A percentile compares a stretch with the other conserved stretches of the same genome.
Conservation (phyloP, 92 coral and sea anemone species). For the Phenganax marumi region DNA sequence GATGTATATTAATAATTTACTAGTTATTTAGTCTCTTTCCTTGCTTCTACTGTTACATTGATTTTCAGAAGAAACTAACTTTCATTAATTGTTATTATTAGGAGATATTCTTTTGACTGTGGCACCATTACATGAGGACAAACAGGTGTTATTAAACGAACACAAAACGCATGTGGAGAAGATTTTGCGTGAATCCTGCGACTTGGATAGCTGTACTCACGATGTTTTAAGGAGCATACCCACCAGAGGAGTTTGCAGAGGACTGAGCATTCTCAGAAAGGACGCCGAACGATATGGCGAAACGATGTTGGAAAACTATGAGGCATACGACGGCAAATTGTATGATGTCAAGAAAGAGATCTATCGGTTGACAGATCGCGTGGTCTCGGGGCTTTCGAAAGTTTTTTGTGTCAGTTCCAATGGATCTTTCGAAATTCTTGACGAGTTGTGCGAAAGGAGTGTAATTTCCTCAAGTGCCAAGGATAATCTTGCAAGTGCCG, state of each 20-base stretch:
- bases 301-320: background rate
- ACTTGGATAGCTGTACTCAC: background rate
- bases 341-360: constrained; percentile 28
- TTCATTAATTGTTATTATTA: background rate
- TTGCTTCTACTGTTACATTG: background rate
- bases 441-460: background rate
- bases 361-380: constrained; percentile 26
- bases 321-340: constrained; percentile 4
- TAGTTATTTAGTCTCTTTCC: too few species aligned
- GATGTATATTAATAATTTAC: too few species aligned
- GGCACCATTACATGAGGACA: background rate
- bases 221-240: background rate
- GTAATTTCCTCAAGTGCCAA: background rate
- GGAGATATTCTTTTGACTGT: constrained; percentile 26
- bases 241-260: constrained; percentile 4
- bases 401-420: background rate
- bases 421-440: constrained; percentile 29
- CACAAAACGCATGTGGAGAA: background rate
- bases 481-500: background rate
- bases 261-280: background rate
- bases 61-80: background rate
- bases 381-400: constrained; percentile 17
- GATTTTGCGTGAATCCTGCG: background rate
- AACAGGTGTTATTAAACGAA: background rate
- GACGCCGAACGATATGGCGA: constrained; percentile 9